Base-by-base conservation (phyloP, 2,888 invertebrate species). In the Oscheius sp. region DNA sequence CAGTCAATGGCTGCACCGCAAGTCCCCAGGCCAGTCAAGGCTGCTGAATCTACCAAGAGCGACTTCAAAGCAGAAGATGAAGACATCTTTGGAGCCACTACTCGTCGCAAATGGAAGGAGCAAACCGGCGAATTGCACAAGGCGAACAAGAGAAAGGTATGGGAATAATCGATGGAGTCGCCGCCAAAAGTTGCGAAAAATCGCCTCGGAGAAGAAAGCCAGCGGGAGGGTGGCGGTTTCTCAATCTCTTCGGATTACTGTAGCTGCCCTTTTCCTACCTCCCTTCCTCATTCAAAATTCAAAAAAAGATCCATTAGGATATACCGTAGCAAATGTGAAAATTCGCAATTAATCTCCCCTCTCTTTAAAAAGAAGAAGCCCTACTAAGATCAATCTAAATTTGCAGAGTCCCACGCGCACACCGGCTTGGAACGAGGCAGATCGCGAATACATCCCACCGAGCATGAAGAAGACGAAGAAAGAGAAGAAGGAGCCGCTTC, bases 101-200 rank as follows among this genome's bases (percentile, higher is more conserved):
- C 92, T 6, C 89, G 92, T 23, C 89, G 91, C 77, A 91, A 92
- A 53, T 92, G 92, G 92, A 91, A 91, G 3, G 92, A 92, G 86
- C 91, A 91, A 90, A 71, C 73, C 29, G 69, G 46, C 48, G 74
- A 78, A 64, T 65, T 67, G 65, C 69, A 79, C 71, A 50, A 66
- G 50, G 5, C 6, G n/a, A 72, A 76, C 61, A 72, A 76, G 64
- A 25, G 53, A 55, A 65, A 65, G 71, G 58, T 66, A 10, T 1
- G 57, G n/a, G n/a, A n/a, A n/a, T n/a, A n/a, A n/a, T n/a, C n/a
- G n/a, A n/a, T n/a, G n/a, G n/a, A n/a, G n/a, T n/a, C n/a, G n/a
- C n/a, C n/a, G n/a, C n/a, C n/a, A n/a, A n/a, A n/a, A n/a, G n/a
- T n/a, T n/a, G n/a, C n/a, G n/a, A n/a, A n/a, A n/a, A n/a, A n/a